Conservation (phyloP, 23 tunicate genomes). For the Trididemnum miniatum region DNA sequence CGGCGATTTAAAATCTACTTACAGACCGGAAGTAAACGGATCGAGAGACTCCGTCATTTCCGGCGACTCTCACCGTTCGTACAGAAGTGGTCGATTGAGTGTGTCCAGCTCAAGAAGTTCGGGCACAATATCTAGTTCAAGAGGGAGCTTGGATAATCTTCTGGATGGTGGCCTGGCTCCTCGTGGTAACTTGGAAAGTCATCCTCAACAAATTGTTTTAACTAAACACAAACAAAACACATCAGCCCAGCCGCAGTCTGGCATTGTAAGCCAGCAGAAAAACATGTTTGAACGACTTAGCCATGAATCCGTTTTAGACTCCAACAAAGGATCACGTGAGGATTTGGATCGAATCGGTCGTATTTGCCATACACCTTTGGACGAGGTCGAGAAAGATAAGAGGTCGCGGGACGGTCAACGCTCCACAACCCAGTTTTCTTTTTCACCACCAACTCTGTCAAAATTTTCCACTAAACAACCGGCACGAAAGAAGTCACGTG, state of each 20-base stretch:
- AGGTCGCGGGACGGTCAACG: neutral
- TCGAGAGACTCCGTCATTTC: conserved; percentile 71
- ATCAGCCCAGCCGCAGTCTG: conserved; percentile 38
- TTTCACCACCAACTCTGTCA: conserved; percentile 9
- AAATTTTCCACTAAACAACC: neutral
- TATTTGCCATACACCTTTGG: conserved; percentile 5
- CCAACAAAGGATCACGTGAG: conserved; percentile 19
- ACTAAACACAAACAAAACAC: conserved; percentile 15
- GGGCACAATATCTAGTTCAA: conserved; percentile 59
- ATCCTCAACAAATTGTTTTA: conserved; percentile 9
- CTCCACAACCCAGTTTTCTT: neutral
- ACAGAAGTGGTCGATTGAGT: conserved; percentile 47
- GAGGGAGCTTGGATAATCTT: conserved; percentile 73
- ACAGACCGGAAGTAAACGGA: conserved; percentile 51
- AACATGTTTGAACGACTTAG: conserved; percentile 56
- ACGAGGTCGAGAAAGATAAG: conserved; percentile 4
- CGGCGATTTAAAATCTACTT: conserved; percentile 77
- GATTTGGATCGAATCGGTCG: conserved; percentile 7
- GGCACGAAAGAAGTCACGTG: neutral
- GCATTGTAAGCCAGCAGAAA: conserved; percentile 54
- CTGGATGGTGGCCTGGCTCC: neutral
- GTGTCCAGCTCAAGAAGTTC: conserved; percentile 65
- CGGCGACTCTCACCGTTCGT: conserved; percentile 50
- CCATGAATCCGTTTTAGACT: conserved; percentile 7
- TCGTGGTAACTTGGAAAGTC: neutral